Evolutionary conservation across 2,888 invertebrate species (phyloP).

Genomic region (Drosophila nr. medialis): DNA sequence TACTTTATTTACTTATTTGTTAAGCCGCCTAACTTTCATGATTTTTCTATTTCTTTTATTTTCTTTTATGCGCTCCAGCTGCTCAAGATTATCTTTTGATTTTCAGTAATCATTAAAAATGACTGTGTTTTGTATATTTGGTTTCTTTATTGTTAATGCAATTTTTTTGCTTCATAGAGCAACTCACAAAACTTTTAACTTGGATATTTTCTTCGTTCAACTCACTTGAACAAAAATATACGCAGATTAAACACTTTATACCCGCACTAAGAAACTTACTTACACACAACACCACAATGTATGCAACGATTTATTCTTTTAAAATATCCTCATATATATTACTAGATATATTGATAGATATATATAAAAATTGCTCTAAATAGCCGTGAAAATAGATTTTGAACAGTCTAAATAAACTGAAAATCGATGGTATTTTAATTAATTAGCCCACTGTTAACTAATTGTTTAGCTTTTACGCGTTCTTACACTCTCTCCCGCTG

Average conservation of each 20-base stretch:
- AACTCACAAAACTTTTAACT: slow-evolving; percentile 35
- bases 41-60: slow-evolving; percentile 21
- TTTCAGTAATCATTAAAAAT: slow-evolving; percentile 10
- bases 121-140: slow-evolving; percentile 24
- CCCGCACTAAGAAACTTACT: slow-evolving; percentile 44
- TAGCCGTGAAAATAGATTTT: background rate
- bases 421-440: background rate
- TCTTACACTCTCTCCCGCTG: slow-evolving; percentile 1
- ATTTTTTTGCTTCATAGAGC: slow-evolving; percentile 36
- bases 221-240: slow-evolving; percentile 59
- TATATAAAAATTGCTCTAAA: slow-evolving; percentile 46
- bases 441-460: background rate
- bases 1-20: slow-evolving; percentile 13
- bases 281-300: slow-evolving; percentile 39
- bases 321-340: slow-evolving; percentile 7
- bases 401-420: background rate
- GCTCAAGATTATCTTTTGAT: slow-evolving; percentile 27
- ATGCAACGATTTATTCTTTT: slow-evolving; percentile 39
- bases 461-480: slow-evolving; percentile 2
- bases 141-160: slow-evolving; percentile 16
- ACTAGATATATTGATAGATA: slow-evolving; percentile 4
- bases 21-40: slow-evolving; percentile 38
- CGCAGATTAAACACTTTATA: slow-evolving; percentile 48
- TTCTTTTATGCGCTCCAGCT: slow-evolving; percentile 27
- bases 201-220: slow-evolving; percentile 42